Evolutionary conservation across 2,888 invertebrate species (phyloP).

Genomic region (Allolobophora icterica): DNA sequence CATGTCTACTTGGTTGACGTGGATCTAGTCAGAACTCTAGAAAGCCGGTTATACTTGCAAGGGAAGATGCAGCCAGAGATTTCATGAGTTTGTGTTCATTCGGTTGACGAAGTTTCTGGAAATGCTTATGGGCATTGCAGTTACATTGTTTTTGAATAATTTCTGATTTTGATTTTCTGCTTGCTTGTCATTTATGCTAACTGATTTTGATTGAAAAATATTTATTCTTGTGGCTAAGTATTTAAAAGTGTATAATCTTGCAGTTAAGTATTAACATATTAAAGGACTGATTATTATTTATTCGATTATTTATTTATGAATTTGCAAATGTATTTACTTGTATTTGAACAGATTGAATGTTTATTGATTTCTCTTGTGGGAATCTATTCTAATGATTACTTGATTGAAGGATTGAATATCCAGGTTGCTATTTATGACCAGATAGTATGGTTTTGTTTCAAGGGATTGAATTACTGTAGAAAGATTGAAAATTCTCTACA

Average conservation of each 20-base stretch:
- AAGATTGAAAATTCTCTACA: too few species aligned
- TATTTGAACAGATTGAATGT: neutral
- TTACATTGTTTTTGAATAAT: neutral
- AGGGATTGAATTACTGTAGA: neutral
- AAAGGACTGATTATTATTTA: neutral
- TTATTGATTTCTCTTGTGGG: neutral
- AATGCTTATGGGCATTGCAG: neutral
- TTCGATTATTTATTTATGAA: conserved; percentile 5
- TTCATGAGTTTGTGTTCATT: neutral
- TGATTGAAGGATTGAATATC: too few species aligned
- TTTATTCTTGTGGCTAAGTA: neutral
- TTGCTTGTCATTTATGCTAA: neutral
- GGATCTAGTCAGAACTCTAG: conserved; percentile 4
- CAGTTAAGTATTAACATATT: neutral
- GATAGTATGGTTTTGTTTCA: neutral
- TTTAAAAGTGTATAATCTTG: neutral
- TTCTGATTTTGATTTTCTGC: neutral
- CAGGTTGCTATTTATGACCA: too few species aligned
- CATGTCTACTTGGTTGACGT: neutral
- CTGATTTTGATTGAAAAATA: neutral
- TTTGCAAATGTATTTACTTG: neutral
- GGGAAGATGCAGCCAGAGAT: neutral
- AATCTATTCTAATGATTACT: neutral
- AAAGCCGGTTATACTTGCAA: neutral
- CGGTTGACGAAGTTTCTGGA: neutral